phyloP scores from a whole-genome alignment of 2,797 vertebrate species.

The Falco peregrinus region DNA sequence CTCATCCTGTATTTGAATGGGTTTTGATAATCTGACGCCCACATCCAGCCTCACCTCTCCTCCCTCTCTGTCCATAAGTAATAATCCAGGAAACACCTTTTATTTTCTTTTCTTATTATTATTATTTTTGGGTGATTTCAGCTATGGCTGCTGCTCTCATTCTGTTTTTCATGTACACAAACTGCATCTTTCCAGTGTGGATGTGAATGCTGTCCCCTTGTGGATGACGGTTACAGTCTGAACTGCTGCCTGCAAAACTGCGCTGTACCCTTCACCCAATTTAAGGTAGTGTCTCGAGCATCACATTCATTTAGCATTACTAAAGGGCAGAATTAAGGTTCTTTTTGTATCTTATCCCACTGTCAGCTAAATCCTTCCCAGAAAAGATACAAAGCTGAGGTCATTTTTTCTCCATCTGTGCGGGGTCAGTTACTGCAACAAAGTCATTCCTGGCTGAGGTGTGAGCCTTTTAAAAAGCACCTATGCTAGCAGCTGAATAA shows the following conservation, averaged over 20 bases:
- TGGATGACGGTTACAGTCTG: conserved; percentile 21
- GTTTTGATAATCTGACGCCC: neutral
- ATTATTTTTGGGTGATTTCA: neutral
- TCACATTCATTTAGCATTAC: neutral
- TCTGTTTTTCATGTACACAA: neutral
- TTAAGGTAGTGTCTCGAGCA: conserved; percentile 20
- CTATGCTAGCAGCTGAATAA: neutral
- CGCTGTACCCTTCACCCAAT: neutral
- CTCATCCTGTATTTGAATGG: neutral
- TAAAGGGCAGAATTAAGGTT: conserved; percentile 13
- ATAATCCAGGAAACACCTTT: neutral
- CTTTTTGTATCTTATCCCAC: neutral
- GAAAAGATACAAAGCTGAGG: conserved; percentile 28
- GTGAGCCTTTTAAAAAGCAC: conserved; percentile 15
- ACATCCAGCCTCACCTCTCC: neutral
- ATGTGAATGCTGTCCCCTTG: conserved; percentile 58
- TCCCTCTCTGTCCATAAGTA: neutral
- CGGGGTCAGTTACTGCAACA: neutral
- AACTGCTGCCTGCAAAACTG: neutral
- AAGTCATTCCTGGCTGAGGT: conserved; percentile 4
- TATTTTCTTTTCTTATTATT: neutral
- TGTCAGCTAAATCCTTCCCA: neutral
- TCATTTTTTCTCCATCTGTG: neutral
- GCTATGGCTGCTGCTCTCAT: conserved; percentile 24
- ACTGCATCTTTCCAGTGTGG: conserved; percentile 1